Percentiles rank a stretch among this genome's conserved stretches.
Evolutionary conservation across 2,888 invertebrate genomes (phyloP).

Genomic region (Dryobotodes eremita): DNA sequence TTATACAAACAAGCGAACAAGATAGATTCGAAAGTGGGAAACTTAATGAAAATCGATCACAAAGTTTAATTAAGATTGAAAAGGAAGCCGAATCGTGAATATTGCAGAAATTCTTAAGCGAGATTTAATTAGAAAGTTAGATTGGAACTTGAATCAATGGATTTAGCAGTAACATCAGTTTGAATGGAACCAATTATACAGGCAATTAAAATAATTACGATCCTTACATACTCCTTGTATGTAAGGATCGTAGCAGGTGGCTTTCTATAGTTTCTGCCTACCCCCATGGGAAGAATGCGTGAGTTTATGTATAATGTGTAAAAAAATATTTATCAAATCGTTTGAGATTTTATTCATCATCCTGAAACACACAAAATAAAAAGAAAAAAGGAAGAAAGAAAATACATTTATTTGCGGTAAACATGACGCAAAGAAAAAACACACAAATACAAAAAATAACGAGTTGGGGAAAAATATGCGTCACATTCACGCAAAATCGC

Average conservation of each 20-base stretch:
- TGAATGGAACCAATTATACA: constrained; percentile 7
- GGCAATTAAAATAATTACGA: background rate
- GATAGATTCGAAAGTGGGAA: background rate
- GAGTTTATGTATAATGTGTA: too few relatives aligned
- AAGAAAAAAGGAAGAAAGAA: too few relatives aligned
- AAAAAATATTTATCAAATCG: background rate
- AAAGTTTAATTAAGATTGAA: constrained; percentile 36
- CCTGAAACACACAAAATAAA: background rate
- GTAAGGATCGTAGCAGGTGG: too few relatives aligned
- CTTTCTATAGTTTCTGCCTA: too few relatives aligned
- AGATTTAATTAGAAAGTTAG: constrained; percentile 30
- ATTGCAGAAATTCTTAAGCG: constrained; percentile 16
- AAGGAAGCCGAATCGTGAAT: constrained; percentile 7
- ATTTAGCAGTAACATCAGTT: background rate
- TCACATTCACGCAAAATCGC: too few relatives aligned
- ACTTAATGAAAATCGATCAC: constrained; percentile 4
- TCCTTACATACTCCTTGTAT: too few relatives aligned
- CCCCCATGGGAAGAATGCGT: too few relatives aligned
- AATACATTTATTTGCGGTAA: too few relatives aligned
- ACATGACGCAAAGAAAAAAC: too few relatives aligned
- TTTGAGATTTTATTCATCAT: background rate
- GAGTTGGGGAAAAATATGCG: too few relatives aligned
- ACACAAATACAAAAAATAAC: too few relatives aligned
- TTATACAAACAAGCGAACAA: too few relatives aligned
- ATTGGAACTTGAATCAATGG: constrained; percentile 23